Evolutionary conservation across 2,888 invertebrate genomes (phyloP).

Genomic region (Yponomeuta evonymella): DNA sequence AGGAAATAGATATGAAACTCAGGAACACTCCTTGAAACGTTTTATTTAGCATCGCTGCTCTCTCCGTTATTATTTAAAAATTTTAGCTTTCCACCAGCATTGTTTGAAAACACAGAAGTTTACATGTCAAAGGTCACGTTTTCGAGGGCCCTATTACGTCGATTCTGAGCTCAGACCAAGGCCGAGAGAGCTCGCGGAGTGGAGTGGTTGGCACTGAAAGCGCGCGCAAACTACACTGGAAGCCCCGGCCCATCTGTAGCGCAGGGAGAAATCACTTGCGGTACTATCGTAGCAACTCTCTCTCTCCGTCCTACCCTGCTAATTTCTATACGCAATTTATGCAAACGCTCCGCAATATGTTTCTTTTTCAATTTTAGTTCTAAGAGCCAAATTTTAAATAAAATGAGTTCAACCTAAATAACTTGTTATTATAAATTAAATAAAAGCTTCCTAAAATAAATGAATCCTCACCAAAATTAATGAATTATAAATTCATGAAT

Average conservation of each 20-base stretch:
- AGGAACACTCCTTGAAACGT: slow-evolving; percentile 66
- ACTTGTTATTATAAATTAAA: no score
- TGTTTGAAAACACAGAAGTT: slow-evolving; percentile 6
- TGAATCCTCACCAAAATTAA: no score
- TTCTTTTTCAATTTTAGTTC: no score
- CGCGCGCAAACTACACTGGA: slow-evolving; percentile 10
- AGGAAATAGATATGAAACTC: slow-evolving; percentile 67
- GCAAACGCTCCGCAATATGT: no score
- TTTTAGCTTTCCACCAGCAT: neutral
- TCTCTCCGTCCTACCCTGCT: neutral
- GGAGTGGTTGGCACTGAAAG: slow-evolving; percentile 8
- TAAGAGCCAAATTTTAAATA: no score
- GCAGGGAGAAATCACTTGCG: neutral
- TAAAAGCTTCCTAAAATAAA: no score
- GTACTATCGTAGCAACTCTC: neutral
- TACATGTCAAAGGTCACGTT: slow-evolving; percentile 8
- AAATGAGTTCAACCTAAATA: no score
- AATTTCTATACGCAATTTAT: no score
- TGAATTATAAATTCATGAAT: no score
- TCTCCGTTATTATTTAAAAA: neutral
- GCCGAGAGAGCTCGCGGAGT: slow-evolving; percentile 2
- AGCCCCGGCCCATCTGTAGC: neutral
- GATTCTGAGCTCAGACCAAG: neutral
- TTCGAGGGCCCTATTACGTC: slow-evolving; percentile 6
- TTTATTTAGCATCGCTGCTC: slow-evolving; percentile 47